Evolutionary conservation across 2,888 invertebrate species (phyloP).

Genomic region (Quadroppia sp.): DNA sequence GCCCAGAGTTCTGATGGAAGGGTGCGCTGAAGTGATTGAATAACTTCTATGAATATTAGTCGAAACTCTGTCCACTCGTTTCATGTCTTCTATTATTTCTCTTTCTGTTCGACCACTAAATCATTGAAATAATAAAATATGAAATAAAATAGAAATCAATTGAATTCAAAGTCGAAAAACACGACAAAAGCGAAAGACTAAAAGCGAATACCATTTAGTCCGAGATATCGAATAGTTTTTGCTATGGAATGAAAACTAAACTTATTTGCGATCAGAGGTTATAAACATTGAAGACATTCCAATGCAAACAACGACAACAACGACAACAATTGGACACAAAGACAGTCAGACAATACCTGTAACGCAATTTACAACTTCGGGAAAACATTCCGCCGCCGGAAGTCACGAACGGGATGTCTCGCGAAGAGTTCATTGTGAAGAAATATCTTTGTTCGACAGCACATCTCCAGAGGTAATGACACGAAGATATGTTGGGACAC

Average conservation of each 20-base stretch:
- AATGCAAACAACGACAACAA: neutral
- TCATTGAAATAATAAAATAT: conserved; percentile 5
- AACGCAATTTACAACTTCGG: conserved; percentile 89
- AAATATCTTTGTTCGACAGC: conserved; percentile 97
- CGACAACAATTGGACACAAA: neutral
- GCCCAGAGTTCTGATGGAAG: conserved; percentile 41
- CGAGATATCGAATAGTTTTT: conserved; percentile 21
- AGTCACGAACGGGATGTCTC: conserved; percentile 75
- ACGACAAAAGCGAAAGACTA: conserved; percentile 24
- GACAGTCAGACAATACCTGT: conserved; percentile 55
- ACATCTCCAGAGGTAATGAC: conserved; percentile 94
- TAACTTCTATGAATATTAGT: conserved; percentile 41
- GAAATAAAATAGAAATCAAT: neutral
- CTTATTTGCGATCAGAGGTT: conserved; percentile 18
- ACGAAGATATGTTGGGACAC: conserved; percentile 84
- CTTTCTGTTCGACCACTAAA: conserved; percentile 79
- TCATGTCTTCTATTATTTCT: conserved; percentile 74
- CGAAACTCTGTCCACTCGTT: conserved; percentile 49
- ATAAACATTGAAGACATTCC: neutral
- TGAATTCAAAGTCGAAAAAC: conserved; percentile 26
- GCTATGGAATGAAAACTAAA: conserved; percentile 9
- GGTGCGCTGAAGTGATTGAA: conserved; percentile 40
- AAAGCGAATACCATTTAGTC: conserved; percentile 5
- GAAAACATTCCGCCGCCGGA: conserved; percentile 88
- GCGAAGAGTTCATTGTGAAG: conserved; percentile 84